Conservation (phyloP, 2,888 invertebrate species). For the Amaurobius ferox region DNA sequence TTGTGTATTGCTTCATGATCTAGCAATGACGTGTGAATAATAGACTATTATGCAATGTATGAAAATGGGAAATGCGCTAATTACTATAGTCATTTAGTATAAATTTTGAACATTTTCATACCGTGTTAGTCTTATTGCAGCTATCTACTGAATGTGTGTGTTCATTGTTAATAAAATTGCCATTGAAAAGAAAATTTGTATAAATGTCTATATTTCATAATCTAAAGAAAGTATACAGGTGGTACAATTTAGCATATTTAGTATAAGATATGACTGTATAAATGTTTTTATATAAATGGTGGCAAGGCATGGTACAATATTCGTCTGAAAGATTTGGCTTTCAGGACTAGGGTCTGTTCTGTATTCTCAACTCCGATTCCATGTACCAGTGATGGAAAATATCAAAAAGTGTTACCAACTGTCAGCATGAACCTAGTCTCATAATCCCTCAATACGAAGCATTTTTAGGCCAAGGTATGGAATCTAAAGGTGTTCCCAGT, state of each 20-base stretch:
- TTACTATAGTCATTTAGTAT: no score
- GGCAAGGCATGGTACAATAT: not conserved
- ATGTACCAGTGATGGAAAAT: constrained; percentile 15
- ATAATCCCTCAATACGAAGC: constrained; percentile 28
- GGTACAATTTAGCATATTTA: not conserved
- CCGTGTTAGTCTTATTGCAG: not conserved
- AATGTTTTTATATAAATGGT: constrained; percentile 1
- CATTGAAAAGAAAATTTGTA: constrained; percentile 6
- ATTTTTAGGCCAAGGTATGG: constrained; percentile 65
- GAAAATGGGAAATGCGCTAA: not conserved
- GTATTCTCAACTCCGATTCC: not conserved
- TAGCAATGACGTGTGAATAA: not conserved
- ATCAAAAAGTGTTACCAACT: constrained; percentile 39
- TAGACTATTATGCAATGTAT: not conserved
- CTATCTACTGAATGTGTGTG: not conserved
- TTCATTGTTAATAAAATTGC: not conserved
- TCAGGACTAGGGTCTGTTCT: not conserved
- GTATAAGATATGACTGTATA: constrained; percentile 2
- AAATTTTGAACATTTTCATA: not conserved
- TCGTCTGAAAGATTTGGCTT: not conserved
- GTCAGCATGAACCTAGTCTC: constrained; percentile 32
- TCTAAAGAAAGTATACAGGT: not conserved
- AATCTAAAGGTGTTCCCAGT: constrained; percentile 56
- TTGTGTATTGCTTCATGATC: not conserved
- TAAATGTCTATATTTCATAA: constrained; percentile 8